Conservation (phyloP, 2,888 invertebrate genomes). For the Lithophane socia region DNA sequence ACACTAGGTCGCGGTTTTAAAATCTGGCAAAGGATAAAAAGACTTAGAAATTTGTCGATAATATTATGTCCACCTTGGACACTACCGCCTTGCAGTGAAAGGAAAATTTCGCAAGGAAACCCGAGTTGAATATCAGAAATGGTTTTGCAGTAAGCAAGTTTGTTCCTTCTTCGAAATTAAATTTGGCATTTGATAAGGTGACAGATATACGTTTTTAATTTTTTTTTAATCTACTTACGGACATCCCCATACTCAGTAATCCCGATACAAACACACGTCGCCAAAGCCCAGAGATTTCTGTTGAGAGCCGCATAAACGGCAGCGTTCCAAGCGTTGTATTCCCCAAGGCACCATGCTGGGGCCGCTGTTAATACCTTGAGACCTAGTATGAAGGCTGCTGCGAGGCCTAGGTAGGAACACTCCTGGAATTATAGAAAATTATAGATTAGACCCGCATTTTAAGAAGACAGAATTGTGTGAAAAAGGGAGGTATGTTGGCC, state of each 20-base stretch:
- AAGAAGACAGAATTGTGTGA: not conserved
- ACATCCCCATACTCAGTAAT: constrained; percentile 54
- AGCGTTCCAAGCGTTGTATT: constrained; percentile 58
- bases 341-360: constrained; percentile 55
- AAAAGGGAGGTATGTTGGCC: not conserved
- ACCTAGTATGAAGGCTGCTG: constrained; percentile 40
- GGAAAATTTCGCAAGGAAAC: not conserved
- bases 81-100: not conserved
- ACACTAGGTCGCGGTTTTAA: too few relatives aligned
- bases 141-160: too few relatives aligned
- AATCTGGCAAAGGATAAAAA: not conserved
- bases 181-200: not conserved
- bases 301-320: constrained; percentile 52
- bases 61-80: not conserved
- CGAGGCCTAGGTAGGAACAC: constrained; percentile 48
- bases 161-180: not conserved
- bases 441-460: not conserved
- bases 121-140: not conserved
- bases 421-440: constrained; percentile 33
- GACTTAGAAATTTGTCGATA: not conserved
- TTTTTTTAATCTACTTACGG: constrained; percentile 33
- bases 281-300: constrained; percentile 56
- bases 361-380: constrained; percentile 53
- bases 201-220: not conserved
- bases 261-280: constrained; percentile 38